Evolutionary conservation across 2,113 vertebrate species (phyloP).

Genomic region (Aviceda subcristata): DNA sequence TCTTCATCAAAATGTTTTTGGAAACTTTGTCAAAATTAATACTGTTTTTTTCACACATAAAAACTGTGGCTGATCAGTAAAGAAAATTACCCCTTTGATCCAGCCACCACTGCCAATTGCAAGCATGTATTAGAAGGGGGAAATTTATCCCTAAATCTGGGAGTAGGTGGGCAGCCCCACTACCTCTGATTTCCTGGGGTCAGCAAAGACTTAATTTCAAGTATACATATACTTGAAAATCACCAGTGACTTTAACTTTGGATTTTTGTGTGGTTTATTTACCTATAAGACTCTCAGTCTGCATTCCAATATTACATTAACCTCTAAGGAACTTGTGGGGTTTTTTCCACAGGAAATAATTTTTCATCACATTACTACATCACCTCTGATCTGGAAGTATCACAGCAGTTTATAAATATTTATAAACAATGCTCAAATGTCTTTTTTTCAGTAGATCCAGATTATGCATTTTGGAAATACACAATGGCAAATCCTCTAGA

Average conservation of each 20-base stretch:
- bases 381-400: neutral
- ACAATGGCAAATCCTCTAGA: neutral
- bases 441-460: neutral
- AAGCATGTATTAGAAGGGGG: neutral
- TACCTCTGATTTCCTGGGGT: neutral
- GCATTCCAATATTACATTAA: neutral
- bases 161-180: neutral
- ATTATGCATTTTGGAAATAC: neutral
- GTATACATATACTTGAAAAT: neutral
- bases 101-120: neutral
- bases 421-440: neutral
- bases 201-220: neutral
- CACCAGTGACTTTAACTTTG: neutral
- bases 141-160: neutral
- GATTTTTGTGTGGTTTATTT: neutral
- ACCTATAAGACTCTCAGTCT: neutral
- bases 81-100: neutral
- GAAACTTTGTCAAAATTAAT: neutral
- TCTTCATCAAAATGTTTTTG: neutral
- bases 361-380: neutral
- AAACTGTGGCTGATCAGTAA: neutral
- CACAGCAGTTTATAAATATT: neutral
- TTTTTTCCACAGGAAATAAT: neutral
- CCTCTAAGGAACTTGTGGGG: neutral
- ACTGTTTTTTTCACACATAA: neutral